Percentiles rank a stretch among this genome's conserved stretches.
phyloP scores from a whole-genome alignment of 2,797 vertebrate species.

The Pogoniulus pusillus region DNA sequence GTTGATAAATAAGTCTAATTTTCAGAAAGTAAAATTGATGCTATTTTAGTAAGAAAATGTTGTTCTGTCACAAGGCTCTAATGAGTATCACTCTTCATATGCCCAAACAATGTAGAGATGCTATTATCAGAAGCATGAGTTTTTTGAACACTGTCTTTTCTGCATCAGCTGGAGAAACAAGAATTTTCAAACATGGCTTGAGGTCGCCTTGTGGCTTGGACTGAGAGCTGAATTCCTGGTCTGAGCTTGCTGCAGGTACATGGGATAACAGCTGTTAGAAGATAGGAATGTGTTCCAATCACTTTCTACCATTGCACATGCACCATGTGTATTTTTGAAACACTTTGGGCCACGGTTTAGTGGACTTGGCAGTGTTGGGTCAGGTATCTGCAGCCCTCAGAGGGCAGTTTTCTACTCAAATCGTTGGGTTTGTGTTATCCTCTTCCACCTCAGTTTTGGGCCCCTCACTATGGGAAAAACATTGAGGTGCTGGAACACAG shows the following conservation, averaged over 20 bases:
- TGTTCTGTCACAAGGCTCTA: neutral
- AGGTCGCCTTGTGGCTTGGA: neutral
- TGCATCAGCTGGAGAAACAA: neutral
- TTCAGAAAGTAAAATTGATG: neutral
- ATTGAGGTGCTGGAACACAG: too few species aligned
- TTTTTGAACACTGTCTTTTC: neutral
- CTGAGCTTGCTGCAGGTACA: neutral
- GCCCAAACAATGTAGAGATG: neutral
- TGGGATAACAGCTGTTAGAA: neutral
- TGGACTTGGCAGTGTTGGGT: neutral
- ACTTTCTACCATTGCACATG: neutral
- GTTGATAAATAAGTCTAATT: neutral
- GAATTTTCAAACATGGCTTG: neutral
- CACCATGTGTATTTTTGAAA: neutral
- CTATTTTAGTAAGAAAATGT: conserved; percentile 19
- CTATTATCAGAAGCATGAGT: neutral
- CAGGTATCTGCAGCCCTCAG: neutral
- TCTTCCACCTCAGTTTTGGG: neutral
- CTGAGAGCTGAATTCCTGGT: neutral
- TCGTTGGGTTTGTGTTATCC: neutral
- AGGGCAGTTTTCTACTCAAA: neutral
- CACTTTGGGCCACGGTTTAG: too few species aligned
- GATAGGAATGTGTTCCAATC: neutral
- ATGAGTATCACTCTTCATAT: neutral
- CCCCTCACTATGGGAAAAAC: too few species aligned